A percentile compares a stretch with the other conserved stretches of the same genome.
Conservation (phyloP, 2,797 vertebrate genomes). For the Anguilla obscura region DNA sequence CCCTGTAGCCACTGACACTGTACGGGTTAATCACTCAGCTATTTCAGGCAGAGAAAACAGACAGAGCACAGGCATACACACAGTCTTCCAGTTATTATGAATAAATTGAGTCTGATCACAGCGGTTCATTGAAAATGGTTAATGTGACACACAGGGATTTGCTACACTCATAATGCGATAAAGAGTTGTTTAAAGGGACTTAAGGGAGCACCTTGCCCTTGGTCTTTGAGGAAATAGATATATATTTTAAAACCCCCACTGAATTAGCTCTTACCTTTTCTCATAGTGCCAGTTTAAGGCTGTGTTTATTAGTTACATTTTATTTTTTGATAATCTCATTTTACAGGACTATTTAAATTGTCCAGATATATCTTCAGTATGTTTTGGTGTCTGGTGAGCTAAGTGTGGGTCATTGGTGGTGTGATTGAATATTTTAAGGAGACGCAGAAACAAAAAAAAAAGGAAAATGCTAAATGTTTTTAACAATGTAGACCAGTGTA, state of each 20-base stretch:
- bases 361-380: not conserved
- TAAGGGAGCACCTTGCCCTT: slow-evolving; percentile 34
- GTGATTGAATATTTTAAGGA: not conserved
- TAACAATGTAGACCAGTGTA: not conserved
- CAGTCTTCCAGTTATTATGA: slow-evolving; percentile 47
- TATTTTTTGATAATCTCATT: not conserved
- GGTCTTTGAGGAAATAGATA: slow-evolving; percentile 26
- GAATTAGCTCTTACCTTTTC: not conserved
- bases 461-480: not conserved
- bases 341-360: not conserved
- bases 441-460: not conserved
- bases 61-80: not conserved
- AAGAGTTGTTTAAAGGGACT: slow-evolving; percentile 53
- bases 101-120: slow-evolving; percentile 39
- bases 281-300: not conserved
- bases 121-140: slow-evolving; percentile 46
- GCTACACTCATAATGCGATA: slow-evolving; percentile 47
- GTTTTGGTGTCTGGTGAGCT: not conserved
- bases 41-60: slow-evolving; percentile 41
- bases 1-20: slow-evolving; percentile 46
- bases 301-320: not conserved
- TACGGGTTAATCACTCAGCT: slow-evolving; percentile 52
- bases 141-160: slow-evolving; percentile 42
- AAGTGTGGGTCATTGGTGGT: not conserved
- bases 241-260: not conserved